phyloP scores from a whole-genome alignment of 2,888 invertebrate genomes.

The Andricus curvator region DNA sequence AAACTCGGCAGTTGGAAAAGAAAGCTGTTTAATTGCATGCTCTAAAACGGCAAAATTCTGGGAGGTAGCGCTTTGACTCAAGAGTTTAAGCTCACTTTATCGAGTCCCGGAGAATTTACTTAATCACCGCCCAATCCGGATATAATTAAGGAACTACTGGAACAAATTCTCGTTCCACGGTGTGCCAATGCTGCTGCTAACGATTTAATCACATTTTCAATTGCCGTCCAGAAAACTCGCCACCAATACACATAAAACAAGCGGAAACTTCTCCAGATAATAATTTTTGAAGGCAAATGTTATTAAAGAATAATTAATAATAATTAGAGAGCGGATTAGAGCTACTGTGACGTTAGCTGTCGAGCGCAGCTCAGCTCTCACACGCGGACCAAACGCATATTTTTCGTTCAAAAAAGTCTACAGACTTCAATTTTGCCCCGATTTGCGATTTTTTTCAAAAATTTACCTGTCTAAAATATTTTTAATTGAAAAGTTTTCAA shows the following conservation, averaged over 20 bases:
- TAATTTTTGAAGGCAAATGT: not conserved
- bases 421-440: no score
- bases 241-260: not conserved
- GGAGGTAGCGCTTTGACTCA: conserved; percentile 56
- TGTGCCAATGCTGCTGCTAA: conserved; percentile 29
- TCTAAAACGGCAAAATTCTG: conserved; percentile 50
- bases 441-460: no score
- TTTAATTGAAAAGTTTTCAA: no score
- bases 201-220: conserved; percentile 39
- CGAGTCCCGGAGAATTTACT: conserved; percentile 52
- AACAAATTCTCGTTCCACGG: conserved; percentile 17
- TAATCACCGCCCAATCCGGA: conserved; percentile 48
- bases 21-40: conserved; percentile 55
- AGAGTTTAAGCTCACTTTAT: conserved; percentile 58
- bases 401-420: no score
- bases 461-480: no score
- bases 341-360: no score
- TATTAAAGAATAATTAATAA: not conserved
- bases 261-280: not conserved
- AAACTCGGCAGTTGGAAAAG: conserved; percentile 47
- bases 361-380: accelerated
- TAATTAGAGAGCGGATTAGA: not conserved
- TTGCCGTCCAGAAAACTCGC: not conserved
- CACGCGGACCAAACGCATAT: no score
- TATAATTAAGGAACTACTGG: conserved; percentile 44